phyloP scores from a whole-genome alignment of 35 echinoderm and acorn worm genomes.

The Strongylocentrotus purpuratus region DNA sequence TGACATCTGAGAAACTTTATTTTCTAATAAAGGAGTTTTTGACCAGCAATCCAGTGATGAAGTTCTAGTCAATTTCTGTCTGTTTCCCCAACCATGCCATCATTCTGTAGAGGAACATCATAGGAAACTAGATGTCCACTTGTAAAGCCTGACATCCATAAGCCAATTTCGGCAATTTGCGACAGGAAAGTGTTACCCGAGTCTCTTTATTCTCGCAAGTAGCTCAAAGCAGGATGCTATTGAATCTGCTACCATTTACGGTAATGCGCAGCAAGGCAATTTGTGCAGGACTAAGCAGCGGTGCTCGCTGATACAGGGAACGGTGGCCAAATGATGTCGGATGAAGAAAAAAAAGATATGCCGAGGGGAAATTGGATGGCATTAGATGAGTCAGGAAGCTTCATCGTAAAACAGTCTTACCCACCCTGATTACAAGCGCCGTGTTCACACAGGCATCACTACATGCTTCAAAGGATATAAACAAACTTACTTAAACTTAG shows the following conservation, averaged over 20 bases:
- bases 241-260: neutral
- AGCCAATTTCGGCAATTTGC: neutral
- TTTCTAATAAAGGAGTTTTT: neutral
- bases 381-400: slow-evolving; percentile 45
- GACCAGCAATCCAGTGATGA: neutral
- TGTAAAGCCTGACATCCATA: neutral
- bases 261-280: neutral
- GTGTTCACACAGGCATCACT: neutral
- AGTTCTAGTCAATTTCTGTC: neutral
- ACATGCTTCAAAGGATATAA: neutral
- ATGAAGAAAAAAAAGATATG: neutral
- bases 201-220: neutral
- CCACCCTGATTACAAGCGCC: neutral
- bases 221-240: neutral
- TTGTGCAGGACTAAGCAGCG: neutral
- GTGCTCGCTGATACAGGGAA: neutral
- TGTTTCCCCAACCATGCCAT: neutral
- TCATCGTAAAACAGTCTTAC: neutral
- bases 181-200: neutral
- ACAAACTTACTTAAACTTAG: no score
- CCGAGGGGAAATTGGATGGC: slow-evolving; percentile 29
- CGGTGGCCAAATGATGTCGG: neutral
- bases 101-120: neutral
- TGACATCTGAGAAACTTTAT: neutral
- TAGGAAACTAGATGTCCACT: neutral